Evolutionary conservation across 2,797 vertebrate species (phyloP), one percentile per base, ranked within the genome.

Genomic region (Alfaro cultratus): DNA sequence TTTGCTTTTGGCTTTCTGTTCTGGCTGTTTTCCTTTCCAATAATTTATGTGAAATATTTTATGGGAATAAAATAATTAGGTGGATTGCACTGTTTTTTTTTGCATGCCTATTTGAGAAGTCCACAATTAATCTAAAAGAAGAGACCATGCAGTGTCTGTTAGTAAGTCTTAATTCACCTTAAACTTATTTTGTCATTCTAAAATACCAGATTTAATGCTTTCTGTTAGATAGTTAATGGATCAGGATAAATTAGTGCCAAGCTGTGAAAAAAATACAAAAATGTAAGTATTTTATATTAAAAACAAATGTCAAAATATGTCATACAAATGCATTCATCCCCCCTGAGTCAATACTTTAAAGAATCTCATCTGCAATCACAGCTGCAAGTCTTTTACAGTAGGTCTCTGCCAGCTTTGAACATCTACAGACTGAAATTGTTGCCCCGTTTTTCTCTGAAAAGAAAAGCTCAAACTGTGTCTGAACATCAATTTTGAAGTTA

Each of bases 21-120:
- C 73, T 81, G 82, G 62, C 47, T 78, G 51, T 31, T 62, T 78
- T 62, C 45, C 73, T 73, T 80, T 77, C 53, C 76, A 70, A 75
- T 86, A 76, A 85, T 82, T 83, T 83, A 81, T 91, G 85, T 53
- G 83, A 74, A 41, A 70, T 41, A n/a, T n/a, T 71, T 45, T 29
- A 45, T 71, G 6, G 11, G 8, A 26, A 12, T 41, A 43, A 70
- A 45, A 51, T 47, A 39, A 60, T 45, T 62, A 71, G 74, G 73
- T 84, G 46, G 77, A 87, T 88, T 87, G 86, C 89, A 84, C 83
- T 81, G 1, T 60, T 78, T 91, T 60, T 78, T 91, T 76, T 60
- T 76, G 60, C 76, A 60, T 70, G 73, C 77, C 81, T 71, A n/a
- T 47, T 60, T 79, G 74, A 79, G 41, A 80, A 85, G 82, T 82